phyloP scores from a whole-genome alignment of 2,888 invertebrate genomes.

The Eupithecia subfuscata region DNA sequence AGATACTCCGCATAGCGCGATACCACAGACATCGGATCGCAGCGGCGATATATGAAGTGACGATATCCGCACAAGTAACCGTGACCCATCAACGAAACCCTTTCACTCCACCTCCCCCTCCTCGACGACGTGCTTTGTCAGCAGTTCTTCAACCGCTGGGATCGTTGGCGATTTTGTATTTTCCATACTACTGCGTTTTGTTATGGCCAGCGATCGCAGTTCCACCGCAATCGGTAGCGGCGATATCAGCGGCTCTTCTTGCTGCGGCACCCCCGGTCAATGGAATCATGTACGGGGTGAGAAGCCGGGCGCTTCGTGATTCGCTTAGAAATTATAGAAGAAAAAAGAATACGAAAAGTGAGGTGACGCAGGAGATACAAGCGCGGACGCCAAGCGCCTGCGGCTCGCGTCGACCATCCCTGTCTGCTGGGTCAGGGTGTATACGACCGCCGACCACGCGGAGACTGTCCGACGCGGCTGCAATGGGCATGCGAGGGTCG shows the following conservation, averaged over 20 bases:
- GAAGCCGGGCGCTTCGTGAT: constrained; percentile 88
- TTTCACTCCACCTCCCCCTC: constrained; percentile 88
- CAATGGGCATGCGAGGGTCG: constrained; percentile 70
- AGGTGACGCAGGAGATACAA: constrained; percentile 91
- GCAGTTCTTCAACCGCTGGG: constrained; percentile 89
- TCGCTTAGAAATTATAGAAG: constrained; percentile 91
- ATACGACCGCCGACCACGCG: constrained; percentile 75
- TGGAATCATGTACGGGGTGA: constrained; percentile 90
- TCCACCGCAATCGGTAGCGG: constrained; percentile 78
- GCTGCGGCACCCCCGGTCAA: constrained; percentile 89
- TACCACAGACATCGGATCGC: constrained; percentile 93
- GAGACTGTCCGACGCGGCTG: constrained; percentile 76
- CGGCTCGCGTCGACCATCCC: constrained; percentile 89
- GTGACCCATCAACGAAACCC: constrained; percentile 93
- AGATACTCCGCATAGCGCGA: constrained; percentile 86
- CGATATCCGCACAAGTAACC: constrained; percentile 92
- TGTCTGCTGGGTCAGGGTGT: constrained; percentile 84
- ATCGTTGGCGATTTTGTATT: constrained; percentile 88
- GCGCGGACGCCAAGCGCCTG: constrained; percentile 91
- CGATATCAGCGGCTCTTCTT: constrained; percentile 86
- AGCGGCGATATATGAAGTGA: constrained; percentile 93
- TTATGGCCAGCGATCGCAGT: constrained; percentile 85
- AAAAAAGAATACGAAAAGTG: constrained; percentile 90
- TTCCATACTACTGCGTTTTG: constrained; percentile 89
- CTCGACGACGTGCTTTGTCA: constrained; percentile 86